A percentile compares a stretch with the other conserved stretches of the same genome.
Conservation (phyloP, 2,113 vertebrate species). For the Hemiscyllium ocellatum region DNA sequence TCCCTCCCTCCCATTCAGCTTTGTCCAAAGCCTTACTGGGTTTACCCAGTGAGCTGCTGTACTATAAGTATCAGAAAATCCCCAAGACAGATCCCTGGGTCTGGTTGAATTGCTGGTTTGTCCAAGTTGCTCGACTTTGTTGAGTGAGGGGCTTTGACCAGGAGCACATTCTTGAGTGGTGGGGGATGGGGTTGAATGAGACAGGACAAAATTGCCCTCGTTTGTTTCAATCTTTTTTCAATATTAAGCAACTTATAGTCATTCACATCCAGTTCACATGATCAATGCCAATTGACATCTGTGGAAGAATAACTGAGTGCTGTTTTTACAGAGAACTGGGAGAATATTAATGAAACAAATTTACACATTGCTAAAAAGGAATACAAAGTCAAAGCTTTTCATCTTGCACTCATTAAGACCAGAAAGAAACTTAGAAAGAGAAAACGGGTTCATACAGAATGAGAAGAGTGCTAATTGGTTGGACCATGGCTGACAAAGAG, state of each 20-base stretch:
- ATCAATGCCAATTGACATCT: neutral
- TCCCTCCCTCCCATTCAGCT: neutral
- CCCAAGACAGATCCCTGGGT: neutral
- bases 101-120: neutral
- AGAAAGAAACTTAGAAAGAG: no score
- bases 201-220: neutral
- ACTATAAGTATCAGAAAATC: neutral
- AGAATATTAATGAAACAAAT: neutral
- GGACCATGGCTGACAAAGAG: no score
- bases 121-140: neutral
- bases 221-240: neutral
- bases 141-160: neutral
- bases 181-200: neutral
- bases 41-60: neutral
- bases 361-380: no score
- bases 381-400: no score
- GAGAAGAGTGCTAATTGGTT: no score
- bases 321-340: neutral
- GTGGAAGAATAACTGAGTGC: neutral
- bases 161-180: neutral
- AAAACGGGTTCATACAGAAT: no score
- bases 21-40: neutral
- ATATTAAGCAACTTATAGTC: neutral
- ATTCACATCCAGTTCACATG: neutral
- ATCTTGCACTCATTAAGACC: no score